phyloP scores from a whole-genome alignment of 2,113 vertebrate genomes.

The Nibea albiflora region DNA sequence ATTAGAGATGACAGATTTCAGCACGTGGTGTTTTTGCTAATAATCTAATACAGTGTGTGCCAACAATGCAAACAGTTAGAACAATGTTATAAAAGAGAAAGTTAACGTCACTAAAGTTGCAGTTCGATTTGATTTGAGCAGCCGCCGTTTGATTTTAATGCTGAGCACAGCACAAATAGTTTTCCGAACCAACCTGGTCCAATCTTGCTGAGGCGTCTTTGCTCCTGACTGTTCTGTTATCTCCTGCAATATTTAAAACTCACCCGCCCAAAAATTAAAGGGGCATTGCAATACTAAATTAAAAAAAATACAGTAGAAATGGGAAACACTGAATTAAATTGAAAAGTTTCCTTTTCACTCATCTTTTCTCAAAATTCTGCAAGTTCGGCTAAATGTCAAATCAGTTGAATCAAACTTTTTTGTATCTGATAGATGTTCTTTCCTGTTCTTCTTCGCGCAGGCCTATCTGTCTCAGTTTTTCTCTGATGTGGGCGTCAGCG shows the following conservation, averaged over 20 bases:
- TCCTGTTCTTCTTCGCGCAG: slow-evolving; percentile 24
- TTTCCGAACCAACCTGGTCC: too few species aligned
- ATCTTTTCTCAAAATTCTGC: not conserved
- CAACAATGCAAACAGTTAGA: too few species aligned
- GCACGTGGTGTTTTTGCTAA: too few species aligned
- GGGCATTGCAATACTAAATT: too few species aligned
- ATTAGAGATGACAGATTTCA: too few species aligned
- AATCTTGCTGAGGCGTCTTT: not conserved
- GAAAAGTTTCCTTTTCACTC: too few species aligned
- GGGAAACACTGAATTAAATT: not conserved
- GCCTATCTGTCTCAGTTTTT: slow-evolving; percentile 61
- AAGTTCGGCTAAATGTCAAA: not conserved
- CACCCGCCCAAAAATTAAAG: not conserved
- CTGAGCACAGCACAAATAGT: too few species aligned
- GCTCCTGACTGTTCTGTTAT: not conserved
- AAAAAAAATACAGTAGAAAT: not conserved
- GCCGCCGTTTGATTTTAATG: too few species aligned
- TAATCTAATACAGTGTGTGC: too few species aligned
- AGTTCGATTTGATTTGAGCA: too few species aligned
- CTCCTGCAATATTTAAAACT: not conserved
- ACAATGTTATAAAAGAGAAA: too few species aligned
- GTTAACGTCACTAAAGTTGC: too few species aligned
- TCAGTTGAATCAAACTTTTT: not conserved
- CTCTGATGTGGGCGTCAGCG: slow-evolving; percentile 58
- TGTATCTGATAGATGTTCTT: not conserved